A percentile compares a stretch with the other conserved stretches of the same genome.
Evolutionary conservation across 2,797 vertebrate species (phyloP).

Genomic region (Typhlichthys subterraneus): DNA sequence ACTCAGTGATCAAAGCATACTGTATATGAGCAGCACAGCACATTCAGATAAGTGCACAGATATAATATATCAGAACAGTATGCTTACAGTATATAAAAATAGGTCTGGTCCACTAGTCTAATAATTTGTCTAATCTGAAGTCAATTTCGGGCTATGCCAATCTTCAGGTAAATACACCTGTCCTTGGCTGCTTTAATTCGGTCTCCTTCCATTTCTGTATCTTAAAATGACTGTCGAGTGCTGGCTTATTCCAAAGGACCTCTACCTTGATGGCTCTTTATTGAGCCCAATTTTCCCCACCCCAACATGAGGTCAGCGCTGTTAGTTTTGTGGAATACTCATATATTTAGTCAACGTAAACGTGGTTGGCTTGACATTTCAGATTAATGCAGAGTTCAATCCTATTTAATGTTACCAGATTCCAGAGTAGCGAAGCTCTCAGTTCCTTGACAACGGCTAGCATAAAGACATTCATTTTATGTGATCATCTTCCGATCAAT

Average conservation of each 20-base stretch:
- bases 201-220: slow-evolving; percentile 46
- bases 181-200: slow-evolving; percentile 28
- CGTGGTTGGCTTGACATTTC: slow-evolving; percentile 38
- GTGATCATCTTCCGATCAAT: slow-evolving; percentile 70
- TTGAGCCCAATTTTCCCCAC: no score
- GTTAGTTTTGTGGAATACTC: no score
- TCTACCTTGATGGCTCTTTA: slow-evolving; percentile 34
- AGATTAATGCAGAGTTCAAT: slow-evolving; percentile 31
- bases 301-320: no score
- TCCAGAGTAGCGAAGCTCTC: slow-evolving; percentile 34
- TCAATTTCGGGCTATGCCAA: slow-evolving; percentile 20
- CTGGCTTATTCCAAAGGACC: slow-evolving; percentile 59
- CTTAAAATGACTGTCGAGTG: slow-evolving; percentile 48
- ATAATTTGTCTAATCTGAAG: slow-evolving; percentile 36
- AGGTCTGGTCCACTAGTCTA: slow-evolving; percentile 18
- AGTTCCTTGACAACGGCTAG: slow-evolving; percentile 28
- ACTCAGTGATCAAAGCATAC: slow-evolving; percentile 43
- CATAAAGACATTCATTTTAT: slow-evolving; percentile 64
- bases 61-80: background rate
- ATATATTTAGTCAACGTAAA: slow-evolving; percentile 21
- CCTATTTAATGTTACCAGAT: slow-evolving; percentile 38
- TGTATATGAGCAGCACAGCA: slow-evolving; percentile 23
- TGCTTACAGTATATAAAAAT: no score
- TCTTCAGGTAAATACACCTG: slow-evolving; percentile 24
- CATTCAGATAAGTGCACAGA: slow-evolving; percentile 42